These are phyloP conservation scores for Chelidonichthys spinosus DNA, from an alignment of 2,797 vertebrate genomes.

Conservation along the genomic window DNA sequence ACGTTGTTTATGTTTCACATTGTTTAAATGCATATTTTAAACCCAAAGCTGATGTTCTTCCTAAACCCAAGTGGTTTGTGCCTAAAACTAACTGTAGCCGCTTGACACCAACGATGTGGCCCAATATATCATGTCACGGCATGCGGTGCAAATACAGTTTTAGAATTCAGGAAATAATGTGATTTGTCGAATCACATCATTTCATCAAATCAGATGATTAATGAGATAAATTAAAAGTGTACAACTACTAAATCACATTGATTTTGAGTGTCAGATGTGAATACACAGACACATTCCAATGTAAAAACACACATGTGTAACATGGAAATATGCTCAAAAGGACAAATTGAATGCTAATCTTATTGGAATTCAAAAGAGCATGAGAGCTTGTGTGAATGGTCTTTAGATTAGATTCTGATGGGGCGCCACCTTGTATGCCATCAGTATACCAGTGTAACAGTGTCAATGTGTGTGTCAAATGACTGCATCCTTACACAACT, in stretches of 20 bases:
- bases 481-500: not conserved
- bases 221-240: slow-evolving; percentile 7
- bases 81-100: no score
- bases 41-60: no score
- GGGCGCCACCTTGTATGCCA: no score
- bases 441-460: no score
- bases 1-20: not conserved
- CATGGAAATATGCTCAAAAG: slow-evolving; percentile 69
- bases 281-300: slow-evolving; percentile 67
- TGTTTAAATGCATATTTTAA: not conserved
- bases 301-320: slow-evolving; percentile 72
- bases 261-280: slow-evolving; percentile 18
- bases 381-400: no score
- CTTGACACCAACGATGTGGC: no score
- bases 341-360: no score
- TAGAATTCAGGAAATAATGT: not conserved
- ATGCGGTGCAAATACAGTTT: slow-evolving; percentile 6
- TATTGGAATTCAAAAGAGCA: no score
- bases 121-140: no score
- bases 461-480: not conserved
- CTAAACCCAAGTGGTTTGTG: no score
- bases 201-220: slow-evolving; percentile 3
- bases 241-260: not conserved
- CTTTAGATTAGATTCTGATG: no score
- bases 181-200: not conserved